Percentiles rank a stretch among this genome's conserved stretches.
Conservation (phyloP, 2,113 vertebrate genomes). For the Corythornis cristatus region DNA sequence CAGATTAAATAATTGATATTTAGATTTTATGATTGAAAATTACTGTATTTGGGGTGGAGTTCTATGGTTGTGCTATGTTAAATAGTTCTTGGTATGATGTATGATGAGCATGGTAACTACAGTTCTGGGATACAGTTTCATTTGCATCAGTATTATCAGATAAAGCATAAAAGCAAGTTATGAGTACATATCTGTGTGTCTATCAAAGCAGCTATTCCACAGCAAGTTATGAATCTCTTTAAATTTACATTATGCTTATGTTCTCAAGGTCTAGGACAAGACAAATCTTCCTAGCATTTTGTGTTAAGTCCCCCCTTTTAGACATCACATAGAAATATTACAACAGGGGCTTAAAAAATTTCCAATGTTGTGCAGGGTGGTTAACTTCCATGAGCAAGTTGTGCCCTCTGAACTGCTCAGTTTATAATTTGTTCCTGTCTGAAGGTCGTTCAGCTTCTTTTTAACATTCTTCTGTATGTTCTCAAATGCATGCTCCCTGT, state of each 20-base stretch:
- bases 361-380: neutral
- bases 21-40: neutral
- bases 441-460: neutral
- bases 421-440: neutral
- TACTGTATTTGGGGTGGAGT: neutral
- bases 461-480: neutral
- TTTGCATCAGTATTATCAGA: neutral
- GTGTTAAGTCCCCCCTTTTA: neutral
- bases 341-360: neutral
- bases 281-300: neutral
- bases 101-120: neutral
- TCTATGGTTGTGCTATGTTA: neutral
- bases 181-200: neutral
- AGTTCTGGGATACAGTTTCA: neutral
- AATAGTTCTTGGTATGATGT: fast-evolving
- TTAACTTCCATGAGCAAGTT: neutral
- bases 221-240: neutral
- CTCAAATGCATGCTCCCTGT: fast-evolving
- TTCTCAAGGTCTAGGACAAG: neutral
- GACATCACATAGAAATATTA: neutral
- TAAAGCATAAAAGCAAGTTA: neutral
- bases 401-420: neutral
- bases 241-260: neutral
- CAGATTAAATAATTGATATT: neutral
- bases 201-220: neutral